Evolutionary conservation across 2,797 vertebrate species (phyloP).

Genomic region (Threskiornis aethiopicus): DNA sequence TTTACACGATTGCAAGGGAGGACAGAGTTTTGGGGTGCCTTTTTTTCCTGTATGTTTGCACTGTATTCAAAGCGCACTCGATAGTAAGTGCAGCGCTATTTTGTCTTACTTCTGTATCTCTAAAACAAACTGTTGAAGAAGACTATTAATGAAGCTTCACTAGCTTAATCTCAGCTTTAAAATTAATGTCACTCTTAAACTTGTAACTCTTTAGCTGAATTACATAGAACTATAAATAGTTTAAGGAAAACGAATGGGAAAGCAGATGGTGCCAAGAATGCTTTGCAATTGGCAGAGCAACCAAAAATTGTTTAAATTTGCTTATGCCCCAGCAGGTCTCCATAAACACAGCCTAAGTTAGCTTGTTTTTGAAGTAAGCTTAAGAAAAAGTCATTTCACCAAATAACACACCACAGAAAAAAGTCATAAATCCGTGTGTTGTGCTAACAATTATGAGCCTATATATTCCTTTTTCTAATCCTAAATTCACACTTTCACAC

Average conservation of each 20-base stretch:
- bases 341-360: neutral
- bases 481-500: neutral
- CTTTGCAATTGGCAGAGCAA: neutral
- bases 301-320: neutral
- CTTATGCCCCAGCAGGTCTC: neutral
- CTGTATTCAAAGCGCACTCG: neutral
- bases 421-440: neutral
- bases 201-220: neutral
- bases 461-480: neutral
- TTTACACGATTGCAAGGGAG: fast-evolving
- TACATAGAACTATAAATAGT: neutral
- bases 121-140: neutral
- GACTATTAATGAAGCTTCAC: neutral
- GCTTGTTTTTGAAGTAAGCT: neutral
- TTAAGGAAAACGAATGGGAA: neutral
- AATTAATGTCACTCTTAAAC: neutral
- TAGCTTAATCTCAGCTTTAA: neutral
- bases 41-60: neutral
- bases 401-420: neutral
- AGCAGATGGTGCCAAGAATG: neutral
- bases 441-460: neutral
- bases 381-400: neutral
- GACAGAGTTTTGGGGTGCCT: neutral
- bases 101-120: neutral
- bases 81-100: neutral